These are phyloP conservation scores for Elysia crispata DNA, from an alignment of 2,888 invertebrate species.

Conservation along the genomic window DNA sequence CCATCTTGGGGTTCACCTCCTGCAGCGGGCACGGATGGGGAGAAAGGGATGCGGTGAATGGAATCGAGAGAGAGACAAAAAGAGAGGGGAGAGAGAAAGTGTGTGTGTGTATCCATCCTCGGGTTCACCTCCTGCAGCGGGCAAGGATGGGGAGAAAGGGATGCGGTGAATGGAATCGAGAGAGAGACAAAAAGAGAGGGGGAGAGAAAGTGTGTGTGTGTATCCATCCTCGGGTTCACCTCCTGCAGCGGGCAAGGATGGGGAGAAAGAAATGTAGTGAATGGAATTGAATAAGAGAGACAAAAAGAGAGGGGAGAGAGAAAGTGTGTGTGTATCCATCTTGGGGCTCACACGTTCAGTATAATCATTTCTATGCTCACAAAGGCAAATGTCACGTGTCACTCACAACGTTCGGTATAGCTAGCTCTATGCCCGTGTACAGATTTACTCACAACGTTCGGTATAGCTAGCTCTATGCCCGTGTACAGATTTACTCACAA, in stretches of 20 bases:
- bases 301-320: not conserved
- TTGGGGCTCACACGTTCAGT: slow-evolving; percentile 39
- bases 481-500: too few relatives aligned
- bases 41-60: not conserved
- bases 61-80: not conserved
- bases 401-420: too few relatives aligned
- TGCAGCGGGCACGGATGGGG: not conserved
- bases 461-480: too few relatives aligned
- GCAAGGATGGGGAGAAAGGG: too few relatives aligned
- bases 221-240: slow-evolving; percentile 35
- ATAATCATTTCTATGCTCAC: too few relatives aligned
- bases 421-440: too few relatives aligned
- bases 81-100: not conserved
- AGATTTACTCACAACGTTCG: too few relatives aligned
- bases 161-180: not conserved
- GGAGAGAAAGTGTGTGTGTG: not conserved
- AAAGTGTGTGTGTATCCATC: too few relatives aligned
- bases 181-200: not conserved
- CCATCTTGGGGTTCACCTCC: slow-evolving; percentile 38
- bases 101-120: too few relatives aligned
- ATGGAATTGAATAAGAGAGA: not conserved
- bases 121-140: slow-evolving; percentile 41
- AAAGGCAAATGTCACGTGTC: too few relatives aligned
- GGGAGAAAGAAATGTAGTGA: not conserved
- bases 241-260: slow-evolving; percentile 16